Evolutionary conservation across 2,113 vertebrate species (phyloP).

Genomic region (Sylvilagus bachmani): DNA sequence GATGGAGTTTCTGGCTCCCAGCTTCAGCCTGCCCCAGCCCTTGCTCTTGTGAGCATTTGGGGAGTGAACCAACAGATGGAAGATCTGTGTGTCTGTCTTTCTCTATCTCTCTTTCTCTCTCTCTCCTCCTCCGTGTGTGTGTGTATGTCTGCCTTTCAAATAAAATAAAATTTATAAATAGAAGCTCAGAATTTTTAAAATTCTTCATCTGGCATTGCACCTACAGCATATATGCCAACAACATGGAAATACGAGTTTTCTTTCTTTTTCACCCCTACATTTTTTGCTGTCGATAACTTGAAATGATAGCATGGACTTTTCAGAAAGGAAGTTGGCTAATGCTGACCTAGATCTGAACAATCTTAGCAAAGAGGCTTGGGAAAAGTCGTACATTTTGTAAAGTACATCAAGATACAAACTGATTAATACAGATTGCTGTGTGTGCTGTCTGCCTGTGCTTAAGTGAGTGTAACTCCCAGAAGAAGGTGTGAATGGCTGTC

Average conservation of each 20-base stretch:
- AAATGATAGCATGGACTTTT: not conserved
- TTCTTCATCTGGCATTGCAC: slow-evolving; percentile 42
- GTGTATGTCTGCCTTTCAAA: too few species aligned
- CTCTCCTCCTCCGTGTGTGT: too few species aligned
- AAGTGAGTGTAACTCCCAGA: not conserved
- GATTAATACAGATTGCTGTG: not conserved
- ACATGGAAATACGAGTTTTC: slow-evolving; percentile 6
- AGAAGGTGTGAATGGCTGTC: not conserved
- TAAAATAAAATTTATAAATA: not conserved
- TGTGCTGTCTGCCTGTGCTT: not conserved
- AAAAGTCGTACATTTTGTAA: not conserved
- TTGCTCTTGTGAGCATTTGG: too few species aligned
- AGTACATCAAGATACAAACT: not conserved
- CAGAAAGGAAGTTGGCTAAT: slow-evolving; percentile 5
- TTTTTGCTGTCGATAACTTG: slow-evolving; percentile 15
- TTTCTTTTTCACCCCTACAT: not conserved
- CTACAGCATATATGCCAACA: not conserved
- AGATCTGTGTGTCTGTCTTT: too few species aligned
- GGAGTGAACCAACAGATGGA: too few species aligned
- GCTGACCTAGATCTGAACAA: not conserved
- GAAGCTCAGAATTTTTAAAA: not conserved
- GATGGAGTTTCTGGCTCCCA: too few species aligned
- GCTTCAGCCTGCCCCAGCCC: too few species aligned
- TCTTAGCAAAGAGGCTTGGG: not conserved
- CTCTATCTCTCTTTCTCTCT: too few species aligned